A percentile compares a stretch with the other conserved stretches of the same genome.
Evolutionary conservation across 2,797 vertebrate species (phyloP).

Genomic region (Prionace glauca): DNA sequence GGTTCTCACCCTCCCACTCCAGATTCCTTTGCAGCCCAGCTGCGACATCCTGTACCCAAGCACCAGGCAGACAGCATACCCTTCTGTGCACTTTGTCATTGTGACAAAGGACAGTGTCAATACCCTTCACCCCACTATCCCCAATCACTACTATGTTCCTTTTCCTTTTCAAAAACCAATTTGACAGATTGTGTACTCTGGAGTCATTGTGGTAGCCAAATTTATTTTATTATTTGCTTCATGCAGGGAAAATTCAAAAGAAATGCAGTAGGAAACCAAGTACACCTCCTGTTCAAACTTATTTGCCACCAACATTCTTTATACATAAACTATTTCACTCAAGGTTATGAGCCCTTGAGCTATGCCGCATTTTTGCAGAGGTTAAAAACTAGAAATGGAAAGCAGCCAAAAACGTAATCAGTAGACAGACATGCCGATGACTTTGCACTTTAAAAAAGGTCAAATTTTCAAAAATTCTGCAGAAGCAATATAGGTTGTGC

Average conservation of each 20-base stretch:
- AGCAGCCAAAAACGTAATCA: conserved; percentile 23
- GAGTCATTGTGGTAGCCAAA: neutral
- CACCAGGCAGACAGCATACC: no score
- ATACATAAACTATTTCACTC: neutral
- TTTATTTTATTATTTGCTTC: conserved; percentile 3
- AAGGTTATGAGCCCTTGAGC: conserved; percentile 12
- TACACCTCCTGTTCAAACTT: neutral
- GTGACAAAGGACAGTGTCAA: no score
- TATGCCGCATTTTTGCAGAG: neutral
- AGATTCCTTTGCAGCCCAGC: no score
- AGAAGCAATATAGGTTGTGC: neutral
- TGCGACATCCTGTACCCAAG: no score
- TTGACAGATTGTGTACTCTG: neutral
- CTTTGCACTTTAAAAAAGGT: conserved; percentile 15
- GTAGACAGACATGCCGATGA: conserved; percentile 8
- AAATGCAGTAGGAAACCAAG: no score
- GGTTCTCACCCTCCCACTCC: no score
- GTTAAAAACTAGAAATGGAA: neutral
- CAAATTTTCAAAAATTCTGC: neutral
- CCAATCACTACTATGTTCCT: no score
- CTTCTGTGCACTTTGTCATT: no score
- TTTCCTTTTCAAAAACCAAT: neutral
- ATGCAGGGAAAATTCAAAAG: neutral
- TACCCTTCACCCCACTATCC: no score
- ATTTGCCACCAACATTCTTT: neutral